Conservation (phyloP, 2,113 vertebrate genomes). For the Proterorhinus semilunaris region DNA sequence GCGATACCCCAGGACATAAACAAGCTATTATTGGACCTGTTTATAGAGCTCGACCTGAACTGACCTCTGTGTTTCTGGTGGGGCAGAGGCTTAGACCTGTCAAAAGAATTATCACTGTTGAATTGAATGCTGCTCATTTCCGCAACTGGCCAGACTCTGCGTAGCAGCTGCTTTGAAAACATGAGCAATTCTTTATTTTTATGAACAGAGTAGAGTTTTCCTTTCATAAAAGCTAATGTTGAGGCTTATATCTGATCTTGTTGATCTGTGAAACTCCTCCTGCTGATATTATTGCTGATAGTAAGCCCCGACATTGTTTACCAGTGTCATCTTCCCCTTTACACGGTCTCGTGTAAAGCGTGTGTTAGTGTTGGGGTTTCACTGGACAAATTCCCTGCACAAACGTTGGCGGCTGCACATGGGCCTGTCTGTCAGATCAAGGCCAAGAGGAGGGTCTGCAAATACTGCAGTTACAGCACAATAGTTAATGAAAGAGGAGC, state of each 20-base stretch:
- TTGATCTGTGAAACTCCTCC: no score
- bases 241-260: no score
- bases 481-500: slow-evolving; percentile 43
- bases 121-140: slow-evolving; percentile 46
- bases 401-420: slow-evolving; percentile 51
- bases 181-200: not conserved
- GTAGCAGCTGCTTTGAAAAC: not conserved
- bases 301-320: slow-evolving; percentile 17
- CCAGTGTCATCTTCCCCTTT: not conserved
- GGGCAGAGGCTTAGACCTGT: slow-evolving; percentile 25
- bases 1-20: slow-evolving; percentile 64
- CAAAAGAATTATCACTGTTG: slow-evolving; percentile 66
- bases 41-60: slow-evolving; percentile 51
- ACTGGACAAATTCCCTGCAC: slow-evolving; percentile 51
- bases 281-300: slow-evolving; percentile 8
- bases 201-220: not conserved
- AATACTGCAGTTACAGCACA: slow-evolving; percentile 48
- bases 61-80: slow-evolving; percentile 61
- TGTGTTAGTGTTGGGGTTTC: slow-evolving; percentile 50
- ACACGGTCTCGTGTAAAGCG: slow-evolving; percentile 23
- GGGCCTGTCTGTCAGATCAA: slow-evolving; percentile 59
- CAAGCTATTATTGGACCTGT: slow-evolving; percentile 73
- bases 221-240: not conserved
- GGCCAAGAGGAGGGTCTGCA: slow-evolving; percentile 28
- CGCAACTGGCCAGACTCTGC: slow-evolving; percentile 34